Base-by-base conservation (phyloP, 1,140 invertebrate genomes). In the Drosophila ogumai region DNA sequence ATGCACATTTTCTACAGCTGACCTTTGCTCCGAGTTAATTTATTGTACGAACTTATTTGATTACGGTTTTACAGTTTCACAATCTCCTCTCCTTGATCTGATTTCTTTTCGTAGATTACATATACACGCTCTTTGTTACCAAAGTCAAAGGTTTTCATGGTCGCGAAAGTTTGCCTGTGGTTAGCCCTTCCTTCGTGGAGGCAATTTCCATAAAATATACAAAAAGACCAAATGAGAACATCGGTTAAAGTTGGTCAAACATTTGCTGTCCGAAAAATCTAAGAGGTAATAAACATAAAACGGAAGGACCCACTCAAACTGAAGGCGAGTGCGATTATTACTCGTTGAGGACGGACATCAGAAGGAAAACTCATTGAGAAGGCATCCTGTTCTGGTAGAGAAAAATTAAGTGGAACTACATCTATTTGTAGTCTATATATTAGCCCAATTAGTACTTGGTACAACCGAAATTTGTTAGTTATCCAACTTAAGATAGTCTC, bases 1-100 rank as follows among this genome's bases (percentile, higher is more conserved):
- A 90, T 85, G 74, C 85, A 90, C 85, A 90, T 90, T 69, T 90
- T 87, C 56, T 43, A 49, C 47, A 52, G 40, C 59, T 90, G 84
- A 82, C 79, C 73, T 82, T 67, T 68, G 32, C 43, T 36, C 19
- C 47, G 19, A 43, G 55, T 68, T 25, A 43, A 63, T 63, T 71
- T 81, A 52, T 74, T 55, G 50, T 36, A 40, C 65, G 46, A 90
- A 82, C 82, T 90, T 88, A 90, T 88, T 90, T 85, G 74, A 88
- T 90, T 85, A 59, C 67, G 80, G 68, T 75, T 88, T 81, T 52
- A 86, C 58, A 86, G 75, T 69, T 87, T 75, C 50, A 50, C 75
- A 58, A 71, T 61, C 55, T 28, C 43, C 22, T 67, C 65, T 64
- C 47, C 52, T 47, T 57, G 58, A 28, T 64, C 41, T 56, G 54